phyloP scores from a whole-genome alignment of 2,888 invertebrate species.

The Brachylomia viminalis region DNA sequence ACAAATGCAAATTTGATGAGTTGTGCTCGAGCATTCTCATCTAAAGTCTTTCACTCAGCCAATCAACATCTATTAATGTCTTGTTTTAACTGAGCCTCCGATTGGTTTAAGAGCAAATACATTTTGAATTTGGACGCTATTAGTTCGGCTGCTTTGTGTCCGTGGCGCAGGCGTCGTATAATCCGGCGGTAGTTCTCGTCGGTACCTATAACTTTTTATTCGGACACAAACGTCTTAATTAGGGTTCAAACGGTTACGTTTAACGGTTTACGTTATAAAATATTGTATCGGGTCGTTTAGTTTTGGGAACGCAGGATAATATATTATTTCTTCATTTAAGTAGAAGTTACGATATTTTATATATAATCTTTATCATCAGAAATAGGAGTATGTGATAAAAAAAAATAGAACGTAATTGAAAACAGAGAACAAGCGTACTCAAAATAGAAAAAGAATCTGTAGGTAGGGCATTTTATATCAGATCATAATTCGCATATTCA shows the following conservation, averaged over 20 bases:
- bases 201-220: slow-evolving; percentile 80
- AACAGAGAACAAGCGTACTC: slow-evolving; percentile 8
- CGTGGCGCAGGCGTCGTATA: slow-evolving; percentile 74
- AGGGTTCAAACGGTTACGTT: slow-evolving; percentile 81
- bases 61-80: slow-evolving; percentile 82
- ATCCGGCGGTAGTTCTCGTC: slow-evolving; percentile 77
- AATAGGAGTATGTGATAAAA: slow-evolving; percentile 5
- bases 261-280: slow-evolving; percentile 79
- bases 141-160: slow-evolving; percentile 82
- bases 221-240: slow-evolving; percentile 84
- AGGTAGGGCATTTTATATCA: slow-evolving; percentile 66
- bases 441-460: slow-evolving; percentile 51
- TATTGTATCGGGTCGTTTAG: slow-evolving; percentile 74
- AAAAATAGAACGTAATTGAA: slow-evolving; percentile 9
- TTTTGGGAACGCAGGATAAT: slow-evolving; percentile 65
- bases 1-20: slow-evolving; percentile 87
- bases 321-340: slow-evolving; percentile 70
- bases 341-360: slow-evolving; percentile 57
- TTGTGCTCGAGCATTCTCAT: slow-evolving; percentile 83
- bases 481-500: slow-evolving; percentile 74
- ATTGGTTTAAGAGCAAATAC: slow-evolving; percentile 80
- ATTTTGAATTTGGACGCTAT: slow-evolving; percentile 78
- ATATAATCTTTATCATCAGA: slow-evolving; percentile 35
- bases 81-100: slow-evolving; percentile 75
- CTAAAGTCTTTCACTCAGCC: slow-evolving; percentile 74